Base-by-base conservation (phyloP, 2,888 invertebrate species). In the Cerceris rybyensis region DNA sequence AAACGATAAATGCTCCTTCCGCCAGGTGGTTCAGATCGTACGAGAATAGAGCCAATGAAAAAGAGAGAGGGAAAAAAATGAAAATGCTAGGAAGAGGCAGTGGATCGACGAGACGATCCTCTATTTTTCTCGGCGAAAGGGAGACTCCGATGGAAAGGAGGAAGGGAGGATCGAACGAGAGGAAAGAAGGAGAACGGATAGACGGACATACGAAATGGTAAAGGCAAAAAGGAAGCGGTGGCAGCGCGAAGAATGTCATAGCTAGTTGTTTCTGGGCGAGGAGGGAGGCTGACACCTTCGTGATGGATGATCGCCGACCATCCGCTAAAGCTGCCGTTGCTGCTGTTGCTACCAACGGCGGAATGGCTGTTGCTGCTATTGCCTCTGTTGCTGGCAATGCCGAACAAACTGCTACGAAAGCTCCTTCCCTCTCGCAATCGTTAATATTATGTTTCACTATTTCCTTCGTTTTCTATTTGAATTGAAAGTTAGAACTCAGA, bases 181-280 rank as follows among this genome's bases (percentile, higher is more conserved):
- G 49, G 49, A 42, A 63, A 75, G 50, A 66, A 66, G 76, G 72
- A 28, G 76, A 71, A 78, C 78, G 82, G 73, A 73, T 72, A 80
- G 77, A 86, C 82, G 81, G 78, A 81, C 78, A 82, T 80, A 80
- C 71, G 81, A 78, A 82, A 55, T 81, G 84, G 82, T 77, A 82
- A 81, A 82, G 84, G 84, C 80, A 83, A 85, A 28, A 84, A 87
- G 87, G 86, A 89, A 88, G 88, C 88, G 81, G 87, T 86, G 87
- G 88, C 89, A 91, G 88, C 88, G 88, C 88, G 87, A 89, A 89
- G 89, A 92, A 91, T 90, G 90, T 91, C 89, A 90, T 90, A 91
- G 90, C 88, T 90, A 90, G 91, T 91, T 91, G 91, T 91, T 91
- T 91, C 90, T 90, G 86, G 85, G 83, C 84, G 82, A 87, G 84